These are phyloP conservation scores for Phenganax stokvisi DNA, from an alignment of 92 coral and sea anemone genomes.

Conservation along the genomic window DNA sequence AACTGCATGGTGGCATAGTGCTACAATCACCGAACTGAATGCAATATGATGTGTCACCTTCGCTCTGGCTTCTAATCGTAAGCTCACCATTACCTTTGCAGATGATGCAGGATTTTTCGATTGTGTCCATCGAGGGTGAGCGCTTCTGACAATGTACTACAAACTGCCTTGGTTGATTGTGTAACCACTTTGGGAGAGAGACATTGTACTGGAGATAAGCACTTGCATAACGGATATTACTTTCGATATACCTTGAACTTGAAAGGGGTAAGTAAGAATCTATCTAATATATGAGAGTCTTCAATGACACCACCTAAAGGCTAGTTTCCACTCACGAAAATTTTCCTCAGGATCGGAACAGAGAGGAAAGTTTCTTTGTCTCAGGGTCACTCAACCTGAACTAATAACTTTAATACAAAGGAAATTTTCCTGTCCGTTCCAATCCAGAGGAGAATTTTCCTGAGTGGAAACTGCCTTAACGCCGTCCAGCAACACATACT, in stretches of 20 bases:
- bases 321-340: no score
- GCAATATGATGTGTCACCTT: constrained; percentile 21
- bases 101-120: not conserved
- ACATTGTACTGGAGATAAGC: constrained; percentile 35
- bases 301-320: no score
- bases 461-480: no score
- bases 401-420: no score
- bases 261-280: not conserved
- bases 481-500: no score
- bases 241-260: constrained; percentile 27
- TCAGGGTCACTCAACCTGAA: no score
- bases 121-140: constrained; percentile 22
- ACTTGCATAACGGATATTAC: constrained; percentile 40
- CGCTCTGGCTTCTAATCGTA: constrained; percentile 38
- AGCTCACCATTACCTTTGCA: constrained; percentile 9
- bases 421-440: no score
- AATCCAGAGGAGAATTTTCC: no score
- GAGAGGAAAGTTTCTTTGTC: no score
- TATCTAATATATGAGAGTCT: no score
- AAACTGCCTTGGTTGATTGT: constrained; percentile 38
- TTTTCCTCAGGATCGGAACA: no score
- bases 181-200: constrained; percentile 38
- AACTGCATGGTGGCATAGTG: constrained; percentile 38
- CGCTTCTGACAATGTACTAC: constrained; percentile 41
- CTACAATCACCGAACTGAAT: constrained; percentile 32